Evolutionary conservation across 1,140 invertebrate genomes (phyloP), one percentile per base, ranked within the genome.

Genomic region (Anadara kagoshimensis): DNA sequence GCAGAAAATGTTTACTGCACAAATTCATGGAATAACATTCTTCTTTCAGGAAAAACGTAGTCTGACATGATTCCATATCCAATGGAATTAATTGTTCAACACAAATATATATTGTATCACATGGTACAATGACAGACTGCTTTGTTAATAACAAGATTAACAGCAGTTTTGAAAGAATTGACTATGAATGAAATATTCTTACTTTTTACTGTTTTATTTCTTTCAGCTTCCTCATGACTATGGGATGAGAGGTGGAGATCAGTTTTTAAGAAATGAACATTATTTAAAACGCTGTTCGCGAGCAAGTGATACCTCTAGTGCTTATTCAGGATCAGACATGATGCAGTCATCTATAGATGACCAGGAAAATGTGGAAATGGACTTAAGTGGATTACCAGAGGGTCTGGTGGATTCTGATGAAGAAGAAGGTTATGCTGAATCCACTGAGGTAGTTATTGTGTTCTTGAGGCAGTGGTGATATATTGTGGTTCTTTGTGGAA

Each of bases 241-340:
- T 69, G 76, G 64, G 65, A 83, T 56, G 82, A 79, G 86, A 67
- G 81, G 82, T 61, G 89, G 91, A 75, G 83, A 94, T 41, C 20
- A 80, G 51, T 75, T 70, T 56, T 68, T 76, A 53, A 75, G 81
- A 29, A 78, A 78, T 76, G 79, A 85, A 29, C 71, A 78, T 83
- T 95, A 95, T 88, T 95, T 94, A 79, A 95, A 95, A 85, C 92
- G 95, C 69, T 94, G 93, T 82, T 95, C 94, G 22, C 95, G 96
- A 86, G 95, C 95, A 41, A 97, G 95, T 87, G 96, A 98, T 88
- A 98, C 96, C 3, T 97, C 95, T 88, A 97, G 95, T 73, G 96
- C 86, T 14, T 98, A 98, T 88, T 97, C 95, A 82, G 97, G 96
- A 43, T 97, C 95, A 62, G 96, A 98, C 91, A 97, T 96, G 74